Percentiles rank a stretch among this genome's conserved stretches.
phyloP scores from a whole-genome alignment of 1,140 invertebrate species.

The Drosophila nikananu region DNA sequence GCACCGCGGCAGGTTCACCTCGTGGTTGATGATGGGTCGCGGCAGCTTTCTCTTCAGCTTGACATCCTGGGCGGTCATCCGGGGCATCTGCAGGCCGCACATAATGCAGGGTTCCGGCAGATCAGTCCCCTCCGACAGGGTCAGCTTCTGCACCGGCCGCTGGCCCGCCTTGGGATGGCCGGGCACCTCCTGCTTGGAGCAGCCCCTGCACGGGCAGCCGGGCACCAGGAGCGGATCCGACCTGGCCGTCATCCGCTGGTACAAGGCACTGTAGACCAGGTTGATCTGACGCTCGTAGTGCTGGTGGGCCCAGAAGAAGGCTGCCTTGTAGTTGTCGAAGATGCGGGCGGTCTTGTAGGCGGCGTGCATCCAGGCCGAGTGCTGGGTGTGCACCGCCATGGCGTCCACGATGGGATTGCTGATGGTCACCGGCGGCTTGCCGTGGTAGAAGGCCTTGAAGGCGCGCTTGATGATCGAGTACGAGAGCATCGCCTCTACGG shows the following conservation, averaged over 20 bases:
- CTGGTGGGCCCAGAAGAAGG: conserved; percentile 74
- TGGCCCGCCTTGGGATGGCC: conserved; percentile 40
- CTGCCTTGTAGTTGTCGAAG: conserved; percentile 67
- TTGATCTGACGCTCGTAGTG: conserved; percentile 66
- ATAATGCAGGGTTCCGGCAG: conserved; percentile 56
- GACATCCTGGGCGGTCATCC: not conserved
- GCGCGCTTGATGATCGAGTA: conserved; percentile 70
- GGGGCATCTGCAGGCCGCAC: conserved; percentile 67
- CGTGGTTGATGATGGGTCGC: conserved; percentile 63
- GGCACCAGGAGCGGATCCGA: conserved; percentile 52
- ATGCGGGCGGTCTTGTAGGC: conserved; percentile 59
- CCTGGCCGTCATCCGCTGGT: conserved; percentile 58
- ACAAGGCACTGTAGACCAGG: conserved; percentile 50
- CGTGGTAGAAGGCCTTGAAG: conserved; percentile 73
- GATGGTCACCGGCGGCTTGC: conserved; percentile 52
- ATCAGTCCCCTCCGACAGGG: conserved; percentile 40
- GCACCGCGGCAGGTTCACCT: conserved; percentile 60
- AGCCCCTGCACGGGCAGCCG: conserved; percentile 47
- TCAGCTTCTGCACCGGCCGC: conserved; percentile 20
- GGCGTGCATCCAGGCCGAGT: conserved; percentile 65
- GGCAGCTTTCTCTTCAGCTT: conserved; percentile 36
- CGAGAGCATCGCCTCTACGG: conserved; percentile 65
- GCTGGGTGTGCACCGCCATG: conserved; percentile 52
- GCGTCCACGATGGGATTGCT: conserved; percentile 66
- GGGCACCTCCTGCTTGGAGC: conserved; percentile 48